phyloP scores from a whole-genome alignment of 2,113 vertebrate species.

The Tetraodon nigroviridis region DNA sequence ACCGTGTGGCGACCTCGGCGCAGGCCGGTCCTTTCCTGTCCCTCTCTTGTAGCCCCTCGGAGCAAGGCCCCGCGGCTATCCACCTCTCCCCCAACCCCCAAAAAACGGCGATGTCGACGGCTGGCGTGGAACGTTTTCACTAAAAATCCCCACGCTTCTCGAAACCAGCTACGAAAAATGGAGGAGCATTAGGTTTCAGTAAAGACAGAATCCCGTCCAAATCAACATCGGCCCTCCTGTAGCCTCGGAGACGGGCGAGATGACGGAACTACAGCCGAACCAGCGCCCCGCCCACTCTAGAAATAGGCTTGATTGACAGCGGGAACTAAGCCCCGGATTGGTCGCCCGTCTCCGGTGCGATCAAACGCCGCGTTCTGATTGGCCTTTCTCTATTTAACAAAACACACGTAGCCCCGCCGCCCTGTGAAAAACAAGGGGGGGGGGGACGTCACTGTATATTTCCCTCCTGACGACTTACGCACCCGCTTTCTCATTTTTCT shows the following conservation, averaged over 20 bases:
- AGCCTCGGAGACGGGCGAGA: slow-evolving; percentile 58
- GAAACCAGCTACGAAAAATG: slow-evolving; percentile 30
- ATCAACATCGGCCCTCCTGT: slow-evolving; percentile 63
- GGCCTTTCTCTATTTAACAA: slow-evolving; percentile 37
- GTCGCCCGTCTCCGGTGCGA: slow-evolving; percentile 5
- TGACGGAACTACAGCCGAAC: slow-evolving; percentile 67
- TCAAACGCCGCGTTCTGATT: slow-evolving; percentile 29
- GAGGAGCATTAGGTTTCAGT: slow-evolving; percentile 33
- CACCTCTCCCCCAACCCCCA: slow-evolving; percentile 45
- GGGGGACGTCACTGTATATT: slow-evolving; percentile 53
- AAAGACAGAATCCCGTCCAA: slow-evolving; percentile 41
- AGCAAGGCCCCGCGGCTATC: slow-evolving; percentile 57
- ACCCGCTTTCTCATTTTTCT: slow-evolving; percentile 30
- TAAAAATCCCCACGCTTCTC: slow-evolving; percentile 8
- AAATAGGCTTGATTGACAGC: slow-evolving; percentile 48
- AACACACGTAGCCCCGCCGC: slow-evolving; percentile 19
- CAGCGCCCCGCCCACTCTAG: slow-evolving; percentile 52
- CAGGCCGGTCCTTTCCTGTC: slow-evolving; percentile 51
- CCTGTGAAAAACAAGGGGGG: slow-evolving; percentile 27
- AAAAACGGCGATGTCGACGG: slow-evolving; percentile 33
- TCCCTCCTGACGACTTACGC: slow-evolving; percentile 45
- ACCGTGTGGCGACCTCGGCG: slow-evolving; percentile 55
- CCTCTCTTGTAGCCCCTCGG: slow-evolving; percentile 58
- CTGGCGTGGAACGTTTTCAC: slow-evolving; percentile 14
- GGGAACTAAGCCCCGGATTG: slow-evolving; percentile 31